Percentiles rank a stretch among this genome's conserved stretches.
These are phyloP conservation scores for Papilio xuthus DNA, from an alignment of 1,140 invertebrate genomes.

Conservation along the genomic window DNA sequence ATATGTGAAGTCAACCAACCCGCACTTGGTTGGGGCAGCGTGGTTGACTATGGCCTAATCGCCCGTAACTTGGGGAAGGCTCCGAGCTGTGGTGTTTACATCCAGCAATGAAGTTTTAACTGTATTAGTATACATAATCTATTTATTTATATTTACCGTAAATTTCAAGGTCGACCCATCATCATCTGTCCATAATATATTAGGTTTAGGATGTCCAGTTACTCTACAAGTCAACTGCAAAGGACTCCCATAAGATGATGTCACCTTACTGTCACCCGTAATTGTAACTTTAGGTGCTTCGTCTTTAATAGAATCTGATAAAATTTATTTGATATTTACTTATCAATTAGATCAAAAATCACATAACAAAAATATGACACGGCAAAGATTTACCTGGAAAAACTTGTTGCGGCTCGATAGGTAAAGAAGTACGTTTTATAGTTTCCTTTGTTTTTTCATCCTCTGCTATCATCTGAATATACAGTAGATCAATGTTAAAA, in stretches of 20 bases:
- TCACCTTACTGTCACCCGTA: conserved; percentile 31
- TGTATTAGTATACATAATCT: too few species aligned
- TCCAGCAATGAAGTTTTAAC: too few species aligned
- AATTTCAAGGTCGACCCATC: not conserved
- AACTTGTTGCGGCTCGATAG: conserved; percentile 45
- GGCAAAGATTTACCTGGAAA: conserved; percentile 41
- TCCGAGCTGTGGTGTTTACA: too few species aligned
- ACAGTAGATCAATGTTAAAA: conserved; percentile 6
- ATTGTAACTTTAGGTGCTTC: conserved; percentile 40
- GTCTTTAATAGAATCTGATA: conserved; percentile 17
- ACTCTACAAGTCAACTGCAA: conserved; percentile 49
- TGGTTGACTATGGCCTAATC: too few species aligned
- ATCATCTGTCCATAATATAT: conserved; percentile 45
- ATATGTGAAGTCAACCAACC: too few species aligned
- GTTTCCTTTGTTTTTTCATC: conserved; percentile 35
- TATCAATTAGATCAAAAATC: too few species aligned
- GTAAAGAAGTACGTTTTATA: conserved; percentile 42
- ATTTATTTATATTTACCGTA: not conserved
- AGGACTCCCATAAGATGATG: conserved; percentile 27
- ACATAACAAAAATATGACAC: not conserved
- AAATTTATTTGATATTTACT: too few species aligned
- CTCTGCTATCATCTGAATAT: conserved; percentile 38
- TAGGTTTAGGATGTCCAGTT: conserved; percentile 47
- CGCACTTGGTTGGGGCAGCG: too few species aligned
- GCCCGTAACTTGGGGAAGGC: too few species aligned